These are phyloP conservation scores for Mobula birostris DNA, from an alignment of 2,113 vertebrate genomes.

Conservation along the genomic window DNA sequence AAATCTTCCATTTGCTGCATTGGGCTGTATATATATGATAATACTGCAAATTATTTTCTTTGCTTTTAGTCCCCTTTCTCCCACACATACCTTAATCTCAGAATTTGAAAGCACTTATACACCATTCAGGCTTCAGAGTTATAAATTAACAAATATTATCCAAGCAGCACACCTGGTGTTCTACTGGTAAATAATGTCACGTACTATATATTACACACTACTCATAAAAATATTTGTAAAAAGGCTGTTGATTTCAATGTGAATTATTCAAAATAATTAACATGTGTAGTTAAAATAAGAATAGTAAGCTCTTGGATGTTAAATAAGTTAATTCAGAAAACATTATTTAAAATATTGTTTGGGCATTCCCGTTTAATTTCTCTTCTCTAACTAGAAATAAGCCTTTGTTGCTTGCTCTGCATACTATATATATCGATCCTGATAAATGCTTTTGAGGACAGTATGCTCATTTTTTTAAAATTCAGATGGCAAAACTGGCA, in stretches of 20 bases:
- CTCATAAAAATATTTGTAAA: not conserved
- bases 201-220: not conserved
- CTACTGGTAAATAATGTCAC: not conserved
- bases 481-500: constrained; percentile 2
- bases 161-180: too few species aligned
- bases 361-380: not conserved
- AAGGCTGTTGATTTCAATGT: not conserved
- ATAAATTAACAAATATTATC: not conserved
- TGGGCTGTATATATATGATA: too few species aligned
- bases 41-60: not conserved
- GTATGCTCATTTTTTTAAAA: not conserved
- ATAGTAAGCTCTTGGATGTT: not conserved
- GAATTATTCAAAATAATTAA: not conserved
- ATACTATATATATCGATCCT: not conserved
- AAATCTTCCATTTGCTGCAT: not conserved
- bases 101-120: not conserved
- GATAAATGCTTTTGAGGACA: not conserved
- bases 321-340: not conserved
- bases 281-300: not conserved
- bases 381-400: not conserved
- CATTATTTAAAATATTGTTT: not conserved
- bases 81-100: not conserved
- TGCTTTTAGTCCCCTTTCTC: not conserved
- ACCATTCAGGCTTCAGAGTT: not conserved
- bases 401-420: not conserved